Evolutionary conservation across 2,888 invertebrate genomes (phyloP).

Genomic region (Leucoma salicis): DNA sequence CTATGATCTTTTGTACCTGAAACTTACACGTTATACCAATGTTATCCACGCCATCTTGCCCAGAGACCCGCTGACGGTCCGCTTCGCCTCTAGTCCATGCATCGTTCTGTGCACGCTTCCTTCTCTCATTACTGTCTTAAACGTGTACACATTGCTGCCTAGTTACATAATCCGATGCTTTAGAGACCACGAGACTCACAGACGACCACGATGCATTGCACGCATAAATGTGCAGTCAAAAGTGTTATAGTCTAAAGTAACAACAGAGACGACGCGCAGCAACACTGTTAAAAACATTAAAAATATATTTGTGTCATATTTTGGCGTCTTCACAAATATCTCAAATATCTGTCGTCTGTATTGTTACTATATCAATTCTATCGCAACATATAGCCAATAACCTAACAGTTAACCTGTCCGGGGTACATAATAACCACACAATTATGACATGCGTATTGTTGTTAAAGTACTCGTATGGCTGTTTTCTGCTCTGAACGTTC

Average conservation of each 20-base stretch:
- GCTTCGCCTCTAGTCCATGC: constrained; percentile 65
- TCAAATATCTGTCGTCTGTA: neutral
- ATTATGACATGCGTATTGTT: neutral
- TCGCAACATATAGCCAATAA: neutral
- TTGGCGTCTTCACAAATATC: neutral
- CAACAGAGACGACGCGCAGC: neutral
- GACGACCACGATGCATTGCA: neutral
- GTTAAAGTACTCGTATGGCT: neutral
- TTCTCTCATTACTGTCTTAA: constrained; percentile 53
- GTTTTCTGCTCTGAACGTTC: neutral
- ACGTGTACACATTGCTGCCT: constrained; percentile 34
- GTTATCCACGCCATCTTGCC: constrained; percentile 61
- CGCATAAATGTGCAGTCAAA: neutral
- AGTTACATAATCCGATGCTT: constrained; percentile 26
- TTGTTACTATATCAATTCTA: neutral
- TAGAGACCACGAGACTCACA: neutral
- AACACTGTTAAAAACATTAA: neutral
- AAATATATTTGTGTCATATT: too few relatives aligned
- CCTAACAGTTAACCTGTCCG: neutral
- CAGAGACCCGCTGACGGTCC: constrained; percentile 69
- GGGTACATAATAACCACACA: too few relatives aligned
- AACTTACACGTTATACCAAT: constrained; percentile 43
- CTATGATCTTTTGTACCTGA: neutral
- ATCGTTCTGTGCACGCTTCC: constrained; percentile 76
- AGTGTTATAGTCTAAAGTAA: neutral